Conservation (phyloP, 2,113 vertebrate genomes). For the Phycodurus eques region DNA sequence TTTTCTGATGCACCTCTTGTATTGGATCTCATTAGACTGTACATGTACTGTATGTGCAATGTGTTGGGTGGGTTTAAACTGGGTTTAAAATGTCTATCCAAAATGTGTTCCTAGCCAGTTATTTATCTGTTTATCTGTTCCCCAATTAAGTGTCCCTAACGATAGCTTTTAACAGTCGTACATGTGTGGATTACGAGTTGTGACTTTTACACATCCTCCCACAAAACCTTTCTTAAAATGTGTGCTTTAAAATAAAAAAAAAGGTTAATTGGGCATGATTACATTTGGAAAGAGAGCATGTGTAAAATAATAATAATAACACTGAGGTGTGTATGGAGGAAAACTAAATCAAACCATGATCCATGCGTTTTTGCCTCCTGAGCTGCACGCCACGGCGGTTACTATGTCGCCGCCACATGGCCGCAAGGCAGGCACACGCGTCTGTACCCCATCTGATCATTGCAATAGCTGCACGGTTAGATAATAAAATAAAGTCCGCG, state of each 20-base stretch:
- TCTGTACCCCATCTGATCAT: constrained; percentile 55
- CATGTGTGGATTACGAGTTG: constrained; percentile 42
- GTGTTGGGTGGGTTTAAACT: neutral
- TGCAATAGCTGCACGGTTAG: constrained; percentile 65
- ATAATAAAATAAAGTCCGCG: constrained; percentile 14
- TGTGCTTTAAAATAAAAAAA: constrained; percentile 32
- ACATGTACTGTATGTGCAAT: neutral
- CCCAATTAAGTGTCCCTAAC: constrained; percentile 39
- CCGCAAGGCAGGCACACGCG: constrained; percentile 52
- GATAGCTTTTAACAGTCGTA: constrained; percentile 35
- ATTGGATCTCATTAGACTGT: neutral
- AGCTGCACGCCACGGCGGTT: constrained; percentile 62
- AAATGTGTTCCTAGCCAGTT: constrained; percentile 38
- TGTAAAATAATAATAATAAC: constrained; percentile 24
- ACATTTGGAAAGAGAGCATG: constrained; percentile 18
- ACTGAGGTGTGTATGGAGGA: constrained; percentile 36
- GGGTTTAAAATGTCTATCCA: neutral
- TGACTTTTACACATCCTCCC: constrained; percentile 35
- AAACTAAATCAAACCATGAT: constrained; percentile 31
- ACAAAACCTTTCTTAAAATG: constrained; percentile 47
- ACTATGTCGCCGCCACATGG: constrained; percentile 62
- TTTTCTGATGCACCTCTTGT: neutral
- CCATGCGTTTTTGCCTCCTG: constrained; percentile 47
- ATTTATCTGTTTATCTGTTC: constrained; percentile 13
- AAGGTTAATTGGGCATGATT: constrained; percentile 40